Evolutionary conservation across 2,113 vertebrate species (phyloP).

Genomic region (Chauna torquata): DNA sequence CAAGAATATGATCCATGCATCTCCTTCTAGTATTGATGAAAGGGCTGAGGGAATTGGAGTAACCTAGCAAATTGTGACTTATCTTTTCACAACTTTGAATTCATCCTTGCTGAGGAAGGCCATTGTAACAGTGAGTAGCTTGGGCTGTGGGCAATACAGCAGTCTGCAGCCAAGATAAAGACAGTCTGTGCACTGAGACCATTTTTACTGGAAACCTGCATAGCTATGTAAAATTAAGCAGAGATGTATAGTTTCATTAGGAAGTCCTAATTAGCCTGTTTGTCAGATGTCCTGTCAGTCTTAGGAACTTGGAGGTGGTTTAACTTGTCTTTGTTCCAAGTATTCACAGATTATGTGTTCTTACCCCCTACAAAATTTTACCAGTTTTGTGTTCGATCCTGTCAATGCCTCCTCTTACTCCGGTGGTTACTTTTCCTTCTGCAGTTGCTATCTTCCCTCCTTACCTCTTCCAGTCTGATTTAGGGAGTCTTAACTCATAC

Average conservation of each 20-base stretch:
- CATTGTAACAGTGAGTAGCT: not conserved
- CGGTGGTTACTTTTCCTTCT: not conserved
- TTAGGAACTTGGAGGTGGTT: not conserved
- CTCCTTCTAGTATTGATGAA: not conserved
- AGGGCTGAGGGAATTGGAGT: not conserved
- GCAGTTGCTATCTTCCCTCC: not conserved
- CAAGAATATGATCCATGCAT: not conserved
- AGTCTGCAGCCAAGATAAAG: not conserved
- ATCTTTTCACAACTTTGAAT: not conserved
- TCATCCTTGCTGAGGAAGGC: not conserved
- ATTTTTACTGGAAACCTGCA: not conserved
- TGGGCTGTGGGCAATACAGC: not conserved
- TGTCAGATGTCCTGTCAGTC: not conserved
- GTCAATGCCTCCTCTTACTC: not conserved
- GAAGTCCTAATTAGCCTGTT: constrained; percentile 18
- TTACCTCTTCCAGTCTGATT: not conserved
- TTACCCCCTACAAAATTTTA: not conserved
- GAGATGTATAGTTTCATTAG: constrained; percentile 1
- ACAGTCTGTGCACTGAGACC: not conserved
- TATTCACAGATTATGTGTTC: not conserved
- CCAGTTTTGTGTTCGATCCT: not conserved
- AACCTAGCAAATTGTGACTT: not conserved
- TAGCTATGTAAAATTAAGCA: constrained; percentile 34
- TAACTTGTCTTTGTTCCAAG: not conserved
- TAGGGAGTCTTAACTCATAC: not conserved